Evolutionary conservation across 2,888 invertebrate species (phyloP), one percentile per base, ranked within the genome.

Genomic region (Anodontia alba): DNA sequence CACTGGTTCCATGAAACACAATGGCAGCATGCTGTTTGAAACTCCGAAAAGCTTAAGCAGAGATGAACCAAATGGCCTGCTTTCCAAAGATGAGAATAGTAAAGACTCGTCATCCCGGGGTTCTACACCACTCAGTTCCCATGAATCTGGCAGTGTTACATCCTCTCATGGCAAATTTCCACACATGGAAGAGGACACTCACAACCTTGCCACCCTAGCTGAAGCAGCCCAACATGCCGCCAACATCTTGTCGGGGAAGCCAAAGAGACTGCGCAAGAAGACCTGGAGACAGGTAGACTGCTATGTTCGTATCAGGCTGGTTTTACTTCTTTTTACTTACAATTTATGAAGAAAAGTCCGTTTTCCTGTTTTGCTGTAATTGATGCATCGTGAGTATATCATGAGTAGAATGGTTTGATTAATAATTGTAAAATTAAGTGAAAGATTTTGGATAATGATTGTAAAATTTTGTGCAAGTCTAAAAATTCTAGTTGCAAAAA

Each of bases 261-360:
- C 90, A 20, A 92, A 92, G 81, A 88, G 93, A 33, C 77, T 91
- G 90, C 89, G 92, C 72, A 95, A 91, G 88, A 95, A 93, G 88
- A 91, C 93, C 73, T 93, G 93, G 93, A 89, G 92, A 87, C 93
- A 93, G 93, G 89, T 89, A 89, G 87, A 87, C 77, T 86, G 83
- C 88, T 89, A 89, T 89, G 89, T 89, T 88, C 88, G 89, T 89
- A 89, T 89, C 88, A 88, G 86, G 80, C 86, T 86, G 87, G 87
- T 78, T 86, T 86, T 86, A 62, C 81, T 81, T 76, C 73, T 88
- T 85, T 89, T 87, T 80, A 84, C 79, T 80, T 82, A 78, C 86
- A 83, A 62, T 26, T 62, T 62, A 33, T 33, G 15, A 62, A 10
- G 10, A 54, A 54, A 54, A 54, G 54, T 54, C 26, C 54, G 23